Evolutionary conservation across 2,888 invertebrate genomes (phyloP).

Genomic region (Dolomedes plantarius): DNA sequence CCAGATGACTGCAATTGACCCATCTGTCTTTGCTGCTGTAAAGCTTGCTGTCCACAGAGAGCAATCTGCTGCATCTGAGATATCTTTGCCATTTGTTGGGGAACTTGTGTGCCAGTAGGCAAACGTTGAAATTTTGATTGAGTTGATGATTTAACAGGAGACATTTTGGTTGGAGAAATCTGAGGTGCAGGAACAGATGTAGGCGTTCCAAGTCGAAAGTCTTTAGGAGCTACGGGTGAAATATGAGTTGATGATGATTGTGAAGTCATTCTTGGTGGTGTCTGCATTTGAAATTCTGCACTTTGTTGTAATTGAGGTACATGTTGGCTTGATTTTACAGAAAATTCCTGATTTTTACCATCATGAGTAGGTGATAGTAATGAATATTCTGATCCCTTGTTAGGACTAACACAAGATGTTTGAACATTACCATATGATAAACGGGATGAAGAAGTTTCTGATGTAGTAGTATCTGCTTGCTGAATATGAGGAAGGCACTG

Average conservation of each 20-base stretch:
- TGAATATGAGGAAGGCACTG: constrained; percentile 48
- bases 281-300: constrained; percentile 63
- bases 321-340: constrained; percentile 45
- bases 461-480: constrained; percentile 38
- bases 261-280: constrained; percentile 42
- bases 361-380: constrained; percentile 50
- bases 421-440: constrained; percentile 42
- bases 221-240: constrained; percentile 43
- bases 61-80: constrained; percentile 41
- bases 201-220: constrained; percentile 37
- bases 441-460: constrained; percentile 40
- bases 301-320: constrained; percentile 41
- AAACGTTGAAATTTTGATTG: constrained; percentile 55
- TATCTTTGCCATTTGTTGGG: constrained; percentile 46
- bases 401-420: constrained; percentile 42
- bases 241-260: constrained; percentile 48
- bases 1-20: constrained; percentile 37
- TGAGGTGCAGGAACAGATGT: constrained; percentile 34
- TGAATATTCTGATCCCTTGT: constrained; percentile 48
- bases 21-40: constrained; percentile 49
- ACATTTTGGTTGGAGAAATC: constrained; percentile 45
- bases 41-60: constrained; percentile 22
- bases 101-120: constrained; percentile 38
- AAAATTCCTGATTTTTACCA: constrained; percentile 52
- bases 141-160: constrained; percentile 37